Evolutionary conservation across 2,113 vertebrate genomes (phyloP).

Genomic region (Taurulus bubalis): DNA sequence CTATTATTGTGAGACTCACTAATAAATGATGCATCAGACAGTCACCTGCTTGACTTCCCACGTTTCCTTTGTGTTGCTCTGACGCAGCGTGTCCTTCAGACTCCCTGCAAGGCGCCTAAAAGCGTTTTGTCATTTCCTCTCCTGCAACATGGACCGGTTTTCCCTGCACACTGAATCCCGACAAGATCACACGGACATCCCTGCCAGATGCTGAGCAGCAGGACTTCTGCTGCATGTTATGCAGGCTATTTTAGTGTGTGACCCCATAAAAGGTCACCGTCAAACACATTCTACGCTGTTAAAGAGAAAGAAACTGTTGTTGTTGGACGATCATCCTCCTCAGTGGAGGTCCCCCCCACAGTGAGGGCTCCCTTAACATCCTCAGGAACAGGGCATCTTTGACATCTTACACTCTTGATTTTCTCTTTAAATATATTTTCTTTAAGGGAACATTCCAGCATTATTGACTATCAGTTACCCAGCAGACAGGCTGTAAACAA

Average conservation of each 20-base stretch:
- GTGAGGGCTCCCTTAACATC: background rate
- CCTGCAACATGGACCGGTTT: constrained; percentile 18
- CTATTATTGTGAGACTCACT: constrained; percentile 41
- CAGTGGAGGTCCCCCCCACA: background rate
- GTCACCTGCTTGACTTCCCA: constrained; percentile 72
- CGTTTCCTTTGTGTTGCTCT: constrained; percentile 58
- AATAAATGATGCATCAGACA: constrained; percentile 64
- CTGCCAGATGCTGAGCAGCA: constrained; percentile 19
- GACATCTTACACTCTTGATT: background rate
- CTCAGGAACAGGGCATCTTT: background rate
- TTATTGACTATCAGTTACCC: background rate
- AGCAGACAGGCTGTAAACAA: background rate
- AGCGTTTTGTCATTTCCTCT: constrained; percentile 69
- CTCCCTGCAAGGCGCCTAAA: constrained; percentile 61
- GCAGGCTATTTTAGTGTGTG: constrained; percentile 35
- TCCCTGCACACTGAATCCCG: background rate
- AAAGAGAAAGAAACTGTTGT: background rate
- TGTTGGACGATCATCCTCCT: background rate
- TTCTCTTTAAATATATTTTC: background rate
- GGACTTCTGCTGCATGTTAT: constrained; percentile 3
- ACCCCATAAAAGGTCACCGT: constrained; percentile 39
- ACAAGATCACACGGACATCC: constrained; percentile 37
- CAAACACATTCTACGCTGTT: background rate
- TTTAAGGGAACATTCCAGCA: background rate
- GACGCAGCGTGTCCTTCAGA: constrained; percentile 32